These are phyloP conservation scores for Eulemur mongoz DNA, from an alignment of 2,797 vertebrate genomes.

Conservation along the genomic window DNA sequence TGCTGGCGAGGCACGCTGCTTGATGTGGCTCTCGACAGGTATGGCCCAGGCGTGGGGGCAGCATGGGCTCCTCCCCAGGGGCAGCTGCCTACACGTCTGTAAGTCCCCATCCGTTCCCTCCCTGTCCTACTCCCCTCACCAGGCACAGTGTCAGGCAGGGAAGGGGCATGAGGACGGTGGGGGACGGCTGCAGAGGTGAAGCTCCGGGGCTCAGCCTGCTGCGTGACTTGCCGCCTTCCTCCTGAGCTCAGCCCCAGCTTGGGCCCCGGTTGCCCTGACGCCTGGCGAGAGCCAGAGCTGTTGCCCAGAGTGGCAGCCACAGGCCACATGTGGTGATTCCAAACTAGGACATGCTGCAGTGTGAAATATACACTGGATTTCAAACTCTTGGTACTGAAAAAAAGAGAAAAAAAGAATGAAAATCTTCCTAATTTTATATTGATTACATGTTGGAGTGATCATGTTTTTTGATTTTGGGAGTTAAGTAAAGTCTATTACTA, in stretches of 20 bases:
- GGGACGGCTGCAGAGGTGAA: too few species aligned
- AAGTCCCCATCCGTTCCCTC: background rate
- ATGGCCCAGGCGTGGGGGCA: background rate
- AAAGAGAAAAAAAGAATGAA: background rate
- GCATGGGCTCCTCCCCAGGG: background rate
- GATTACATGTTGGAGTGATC: background rate
- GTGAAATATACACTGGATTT: background rate
- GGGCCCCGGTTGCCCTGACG: background rate
- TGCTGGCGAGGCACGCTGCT: rapidly evolving
- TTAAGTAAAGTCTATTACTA: background rate
- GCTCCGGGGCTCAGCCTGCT: background rate
- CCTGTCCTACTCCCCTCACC: background rate
- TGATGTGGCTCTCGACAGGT: too few species aligned
- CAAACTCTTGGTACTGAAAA: too few species aligned
- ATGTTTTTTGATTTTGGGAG: background rate
- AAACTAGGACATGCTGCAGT: background rate
- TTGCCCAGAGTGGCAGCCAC: background rate
- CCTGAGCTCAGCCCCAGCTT: background rate
- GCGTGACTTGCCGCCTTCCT: background rate
- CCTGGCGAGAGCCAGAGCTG: background rate
- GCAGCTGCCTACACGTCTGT: background rate
- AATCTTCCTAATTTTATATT: background rate
- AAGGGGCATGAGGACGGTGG: rapidly evolving
- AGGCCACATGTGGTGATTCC: background rate
- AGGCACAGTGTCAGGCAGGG: too few species aligned